These are phyloP conservation scores for Alosa alosa DNA, from an alignment of 2,113 vertebrate species.

Conservation along the genomic window DNA sequence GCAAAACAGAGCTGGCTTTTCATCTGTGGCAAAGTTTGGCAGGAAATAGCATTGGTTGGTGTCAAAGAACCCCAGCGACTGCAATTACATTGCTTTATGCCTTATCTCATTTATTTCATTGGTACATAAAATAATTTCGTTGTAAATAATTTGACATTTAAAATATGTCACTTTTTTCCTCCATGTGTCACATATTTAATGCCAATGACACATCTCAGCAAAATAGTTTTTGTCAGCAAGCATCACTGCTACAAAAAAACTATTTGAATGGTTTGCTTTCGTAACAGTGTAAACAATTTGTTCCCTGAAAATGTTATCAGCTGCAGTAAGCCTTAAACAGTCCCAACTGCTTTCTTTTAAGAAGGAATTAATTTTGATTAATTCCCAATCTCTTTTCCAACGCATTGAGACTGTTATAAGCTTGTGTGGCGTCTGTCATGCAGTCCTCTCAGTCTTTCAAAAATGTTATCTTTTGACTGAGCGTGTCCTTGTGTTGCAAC, in stretches of 20 bases:
- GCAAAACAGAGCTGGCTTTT: not conserved
- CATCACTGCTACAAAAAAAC: not conserved
- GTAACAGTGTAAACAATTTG: not conserved
- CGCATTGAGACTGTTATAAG: not conserved
- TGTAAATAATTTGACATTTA: not conserved
- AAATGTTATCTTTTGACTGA: not conserved
- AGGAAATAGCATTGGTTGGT: not conserved
- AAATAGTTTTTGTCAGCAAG: not conserved
- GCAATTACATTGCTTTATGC: not conserved
- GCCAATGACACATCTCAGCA: not conserved
- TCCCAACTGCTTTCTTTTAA: conserved; percentile 7
- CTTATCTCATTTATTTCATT: not conserved
- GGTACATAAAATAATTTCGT: not conserved
- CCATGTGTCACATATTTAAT: not conserved
- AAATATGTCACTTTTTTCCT: not conserved
- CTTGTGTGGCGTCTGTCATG: not conserved
- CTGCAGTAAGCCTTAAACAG: not conserved
- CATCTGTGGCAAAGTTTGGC: not conserved
- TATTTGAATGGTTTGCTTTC: not conserved
- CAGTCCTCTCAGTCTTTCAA: not conserved
- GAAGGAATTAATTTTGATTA: conserved; percentile 11
- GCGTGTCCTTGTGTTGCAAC: not conserved
- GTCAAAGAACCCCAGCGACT: not conserved
- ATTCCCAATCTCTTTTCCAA: not conserved
- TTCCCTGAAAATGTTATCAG: conserved; percentile 12